Evolutionary conservation across 2,113 vertebrate species (phyloP), one percentile per base, ranked within the genome.

Genomic region (Pluvianellus socialis): DNA sequence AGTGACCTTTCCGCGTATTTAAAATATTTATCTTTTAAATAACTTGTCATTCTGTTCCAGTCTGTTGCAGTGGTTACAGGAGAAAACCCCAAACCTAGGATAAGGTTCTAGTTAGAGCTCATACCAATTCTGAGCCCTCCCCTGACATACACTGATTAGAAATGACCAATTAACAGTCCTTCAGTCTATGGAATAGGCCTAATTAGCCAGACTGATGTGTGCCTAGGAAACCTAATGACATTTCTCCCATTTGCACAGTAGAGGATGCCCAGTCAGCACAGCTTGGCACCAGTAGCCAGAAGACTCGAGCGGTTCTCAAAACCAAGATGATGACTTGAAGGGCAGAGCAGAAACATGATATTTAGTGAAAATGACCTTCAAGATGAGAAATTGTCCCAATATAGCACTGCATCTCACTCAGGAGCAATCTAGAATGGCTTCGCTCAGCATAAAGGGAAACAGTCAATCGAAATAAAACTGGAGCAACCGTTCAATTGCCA

Each of bases 1-100:
- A 23, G 61, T 97, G 95, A 97, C 96, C 94, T 97, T 96, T 95
- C 73, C 2, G 6, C 4, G 3, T 84, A 68, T 94, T 96, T 96
- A 61, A 94, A 96, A 92, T 87, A 88, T 85, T 96, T 85, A 72
- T 92, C 65, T 88, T 93, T 83, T 42, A 89, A 94, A 94, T 83
- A 85, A 67, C 88, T 95, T 58, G 52, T 73, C 73, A 50, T 86
- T 89, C 77, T 21, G 4, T 63, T 79, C 55, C 61, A 58, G 49
- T 59, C 91, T 61, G 44, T 35, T 85, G 62, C 68, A 53, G 80
- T 3, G 1, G 30, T 66, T 74, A 35, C 3, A 76, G 42, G 40
- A 86, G 85, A 90, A 65, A 56, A 20, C 32, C 52, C 73, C 30
- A 87, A 83, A 83, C 44, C 42, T 18, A 70, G 16, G 81, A 82